Conservation (phyloP, 2,888 invertebrate genomes). For the Philaethria dido region DNA sequence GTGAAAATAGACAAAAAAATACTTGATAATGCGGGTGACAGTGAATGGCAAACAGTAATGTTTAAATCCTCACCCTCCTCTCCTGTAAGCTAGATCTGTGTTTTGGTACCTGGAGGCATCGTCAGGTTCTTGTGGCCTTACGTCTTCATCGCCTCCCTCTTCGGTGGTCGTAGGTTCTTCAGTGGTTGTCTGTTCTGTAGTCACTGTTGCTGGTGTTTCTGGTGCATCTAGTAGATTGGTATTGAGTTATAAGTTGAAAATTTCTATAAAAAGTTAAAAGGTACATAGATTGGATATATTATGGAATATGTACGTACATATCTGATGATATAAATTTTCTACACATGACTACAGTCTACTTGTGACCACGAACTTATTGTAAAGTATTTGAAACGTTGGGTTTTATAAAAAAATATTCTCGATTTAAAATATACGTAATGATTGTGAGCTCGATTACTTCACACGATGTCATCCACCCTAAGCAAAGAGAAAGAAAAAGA, state of each 20-base stretch:
- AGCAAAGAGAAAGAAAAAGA: no score
- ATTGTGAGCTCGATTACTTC: no score
- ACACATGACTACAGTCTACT: no score
- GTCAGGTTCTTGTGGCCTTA: constrained; percentile 58
- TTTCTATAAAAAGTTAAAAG: not conserved
- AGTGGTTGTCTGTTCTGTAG: constrained; percentile 46
- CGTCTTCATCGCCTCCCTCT: constrained; percentile 32
- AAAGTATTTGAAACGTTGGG: no score
- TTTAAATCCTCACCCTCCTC: constrained; percentile 58
- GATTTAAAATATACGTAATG: no score
- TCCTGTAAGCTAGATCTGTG: constrained; percentile 66
- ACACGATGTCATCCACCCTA: no score
- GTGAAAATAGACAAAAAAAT: not conserved
- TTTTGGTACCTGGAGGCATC: constrained; percentile 78
- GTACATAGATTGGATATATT: not conserved
- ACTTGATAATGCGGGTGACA: constrained; percentile 33
- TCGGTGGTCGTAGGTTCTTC: constrained; percentile 48
- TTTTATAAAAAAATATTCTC: no score
- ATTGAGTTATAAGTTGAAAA: not conserved
- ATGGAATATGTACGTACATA: no score
- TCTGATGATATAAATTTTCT: no score
- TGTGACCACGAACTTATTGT: no score
- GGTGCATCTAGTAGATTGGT: constrained; percentile 42
- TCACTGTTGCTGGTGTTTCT: constrained; percentile 36
- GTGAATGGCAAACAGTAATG: constrained; percentile 25